Percentiles rank a stretch among this genome's conserved stretches.
phyloP scores from a whole-genome alignment of 1,140 invertebrate species.

The Semibalanus balanoides region DNA sequence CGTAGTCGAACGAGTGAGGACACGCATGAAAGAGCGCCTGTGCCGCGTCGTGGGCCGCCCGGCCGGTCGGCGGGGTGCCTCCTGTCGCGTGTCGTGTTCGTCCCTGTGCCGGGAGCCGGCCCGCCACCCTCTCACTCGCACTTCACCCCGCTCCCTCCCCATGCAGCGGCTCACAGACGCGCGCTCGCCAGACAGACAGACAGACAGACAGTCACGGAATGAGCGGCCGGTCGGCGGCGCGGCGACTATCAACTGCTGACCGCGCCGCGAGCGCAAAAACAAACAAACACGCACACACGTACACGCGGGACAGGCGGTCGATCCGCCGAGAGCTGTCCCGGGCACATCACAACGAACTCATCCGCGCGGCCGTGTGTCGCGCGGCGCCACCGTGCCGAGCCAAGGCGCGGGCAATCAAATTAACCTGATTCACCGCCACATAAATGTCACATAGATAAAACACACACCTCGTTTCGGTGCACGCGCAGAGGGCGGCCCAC shows the following conservation, averaged over 20 bases:
- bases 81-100: too few relatives aligned
- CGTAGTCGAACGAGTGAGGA: not conserved
- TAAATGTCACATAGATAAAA: conserved; percentile 3
- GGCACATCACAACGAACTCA: not conserved
- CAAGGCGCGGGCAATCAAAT: not conserved
- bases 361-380: too few relatives aligned
- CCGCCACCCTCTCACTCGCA: too few relatives aligned
- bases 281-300: not conserved
- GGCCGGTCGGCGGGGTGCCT: too few relatives aligned
- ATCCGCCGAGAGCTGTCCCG: too few relatives aligned
- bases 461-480: not conserved
- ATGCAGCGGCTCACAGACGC: too few relatives aligned
- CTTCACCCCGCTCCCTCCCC: too few relatives aligned
- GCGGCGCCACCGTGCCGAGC: not conserved
- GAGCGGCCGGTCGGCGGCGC: not conserved
- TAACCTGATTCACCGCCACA: not conserved
- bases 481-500: too few relatives aligned
- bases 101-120: too few relatives aligned
- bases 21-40: not conserved
- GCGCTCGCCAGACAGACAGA: not conserved
- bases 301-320: too few relatives aligned
- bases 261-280: not conserved
- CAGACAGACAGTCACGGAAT: not conserved
- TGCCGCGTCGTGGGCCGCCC: not conserved
- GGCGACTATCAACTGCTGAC: not conserved